Evolutionary conservation across 2,888 invertebrate genomes (phyloP), one percentile per base, ranked within the genome.

Genomic region (Ganaspis brasiliensis): DNA sequence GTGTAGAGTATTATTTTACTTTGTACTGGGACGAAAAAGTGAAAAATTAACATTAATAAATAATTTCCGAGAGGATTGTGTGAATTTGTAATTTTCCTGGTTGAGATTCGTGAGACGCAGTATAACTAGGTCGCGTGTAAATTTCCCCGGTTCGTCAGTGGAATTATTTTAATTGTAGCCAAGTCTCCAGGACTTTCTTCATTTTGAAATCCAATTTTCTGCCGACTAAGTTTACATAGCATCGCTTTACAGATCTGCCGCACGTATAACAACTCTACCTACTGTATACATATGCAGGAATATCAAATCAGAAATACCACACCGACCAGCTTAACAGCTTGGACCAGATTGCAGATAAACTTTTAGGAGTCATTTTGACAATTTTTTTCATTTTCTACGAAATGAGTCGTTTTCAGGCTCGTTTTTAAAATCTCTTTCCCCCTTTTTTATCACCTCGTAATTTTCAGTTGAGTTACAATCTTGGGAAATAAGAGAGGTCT

Each of bases 131-230:
- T 63, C 49, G 31, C 63, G 26, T 16, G 63, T 37, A 74, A 74
- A n/a, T 75, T 75, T 67, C 71, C 31, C 57, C n/a, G 57, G 31
- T 26, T 70, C 74, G 56, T 45, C 26, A 40, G 57, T 59, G 45
- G 52, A 76, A 61, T 76, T 70, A 76, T 76, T 73, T 76, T 73
- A 76, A 76, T 73, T 76, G 63, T 67, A 45, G 52, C 63, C 59
- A 12, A 59, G 35, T 24, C 57, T 70, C 40, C 24, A 71, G 35
- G 37, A 71, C 71, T 71, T 75, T 67, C 40, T 67, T 67, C 67
- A 67, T 67, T 74, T 75, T 71, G 24, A 57, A 67, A 70, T 70
- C 57, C 71, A 75, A 75, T 75, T 75, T 71, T 57, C 75, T 31
- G 55, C 45, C 26, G 40, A 59, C 71, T 75, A 75, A 52, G 21